A percentile compares a stretch with the other conserved stretches of the same genome.
Evolutionary conservation across 2,113 vertebrate genomes (phyloP).

Genomic region (Phycodurus eques): DNA sequence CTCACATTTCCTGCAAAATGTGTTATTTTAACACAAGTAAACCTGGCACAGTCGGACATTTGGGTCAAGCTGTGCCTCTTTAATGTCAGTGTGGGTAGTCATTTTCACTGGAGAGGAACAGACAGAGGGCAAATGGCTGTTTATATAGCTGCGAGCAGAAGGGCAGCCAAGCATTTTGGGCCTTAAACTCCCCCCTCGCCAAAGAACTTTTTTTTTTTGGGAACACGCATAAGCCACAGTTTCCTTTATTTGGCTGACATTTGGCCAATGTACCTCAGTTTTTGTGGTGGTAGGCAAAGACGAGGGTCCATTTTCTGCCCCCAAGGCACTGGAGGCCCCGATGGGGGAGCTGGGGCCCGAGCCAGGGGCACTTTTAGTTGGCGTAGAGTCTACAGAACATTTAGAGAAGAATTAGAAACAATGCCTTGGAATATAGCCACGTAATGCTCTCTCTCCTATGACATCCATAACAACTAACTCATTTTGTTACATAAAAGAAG

Average conservation of each 20-base stretch:
- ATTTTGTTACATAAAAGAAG: slow-evolving; percentile 24
- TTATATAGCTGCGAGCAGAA: slow-evolving; percentile 60
- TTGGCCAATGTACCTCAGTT: slow-evolving; percentile 81
- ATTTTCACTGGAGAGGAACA: slow-evolving; percentile 55
- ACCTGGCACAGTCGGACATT: slow-evolving; percentile 29
- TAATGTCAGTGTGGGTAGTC: slow-evolving; percentile 49
- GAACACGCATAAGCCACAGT: slow-evolving; percentile 7
- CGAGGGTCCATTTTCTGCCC: slow-evolving; percentile 85
- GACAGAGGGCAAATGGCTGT: slow-evolving; percentile 49
- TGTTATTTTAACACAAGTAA: slow-evolving; percentile 23
- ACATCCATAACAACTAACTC: background rate
- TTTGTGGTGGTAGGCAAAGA: slow-evolving; percentile 82
- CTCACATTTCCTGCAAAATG: slow-evolving; percentile 18
- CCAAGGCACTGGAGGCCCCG: slow-evolving; percentile 83
- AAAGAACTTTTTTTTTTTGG: slow-evolving; percentile 28
- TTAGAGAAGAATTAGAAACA: slow-evolving; percentile 32
- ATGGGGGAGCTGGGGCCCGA: slow-evolving; percentile 95
- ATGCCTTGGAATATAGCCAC: slow-evolving; percentile 28
- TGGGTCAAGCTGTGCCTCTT: slow-evolving; percentile 49
- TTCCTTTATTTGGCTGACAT: slow-evolving; percentile 6
- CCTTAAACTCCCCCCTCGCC: background rate
- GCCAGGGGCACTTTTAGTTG: slow-evolving; percentile 88
- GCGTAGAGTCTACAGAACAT: slow-evolving; percentile 81
- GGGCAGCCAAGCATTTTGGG: slow-evolving; percentile 17
- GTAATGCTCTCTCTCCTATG: background rate